phyloP scores from a whole-genome alignment of 2,113 vertebrate genomes.

The Hippocampus barbouri region DNA sequence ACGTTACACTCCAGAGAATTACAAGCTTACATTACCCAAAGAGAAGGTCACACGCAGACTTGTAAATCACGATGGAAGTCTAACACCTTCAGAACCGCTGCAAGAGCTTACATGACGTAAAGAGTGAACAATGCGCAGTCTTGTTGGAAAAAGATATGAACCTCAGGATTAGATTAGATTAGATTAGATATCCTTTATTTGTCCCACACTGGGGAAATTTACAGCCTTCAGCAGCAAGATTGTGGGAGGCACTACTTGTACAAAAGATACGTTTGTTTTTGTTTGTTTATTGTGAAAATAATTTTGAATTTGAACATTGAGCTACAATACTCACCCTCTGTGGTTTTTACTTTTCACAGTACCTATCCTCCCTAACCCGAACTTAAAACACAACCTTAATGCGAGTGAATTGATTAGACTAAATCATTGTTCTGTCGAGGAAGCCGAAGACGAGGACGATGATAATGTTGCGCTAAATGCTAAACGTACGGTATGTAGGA shows the following conservation, averaged over 20 bases:
- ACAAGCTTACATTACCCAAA: slow-evolving; percentile 71
- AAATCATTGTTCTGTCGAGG: neutral
- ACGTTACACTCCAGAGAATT: slow-evolving; percentile 74
- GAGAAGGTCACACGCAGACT: slow-evolving; percentile 72
- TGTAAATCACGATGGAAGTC: slow-evolving; percentile 65
- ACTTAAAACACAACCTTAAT: no score
- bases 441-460: no score
- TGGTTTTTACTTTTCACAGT: no score
- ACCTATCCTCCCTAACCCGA: no score
- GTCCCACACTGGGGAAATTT: no score
- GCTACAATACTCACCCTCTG: no score
- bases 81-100: slow-evolving; percentile 49
- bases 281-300: neutral
- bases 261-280: neutral
- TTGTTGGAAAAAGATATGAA: slow-evolving; percentile 33
- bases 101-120: slow-evolving; percentile 52
- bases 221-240: no score
- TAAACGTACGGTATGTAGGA: slow-evolving; percentile 1
- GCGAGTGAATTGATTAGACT: no score
- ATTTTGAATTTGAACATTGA: neutral
- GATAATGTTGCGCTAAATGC: neutral
- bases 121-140: slow-evolving; percentile 37
- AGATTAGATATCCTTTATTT: no score
- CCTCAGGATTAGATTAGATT: no score
- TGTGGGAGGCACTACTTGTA: slow-evolving; percentile 19